Percentiles rank a stretch among this genome's conserved stretches.
Conservation (phyloP, 2,113 vertebrate species). For the Columba livia region DNA sequence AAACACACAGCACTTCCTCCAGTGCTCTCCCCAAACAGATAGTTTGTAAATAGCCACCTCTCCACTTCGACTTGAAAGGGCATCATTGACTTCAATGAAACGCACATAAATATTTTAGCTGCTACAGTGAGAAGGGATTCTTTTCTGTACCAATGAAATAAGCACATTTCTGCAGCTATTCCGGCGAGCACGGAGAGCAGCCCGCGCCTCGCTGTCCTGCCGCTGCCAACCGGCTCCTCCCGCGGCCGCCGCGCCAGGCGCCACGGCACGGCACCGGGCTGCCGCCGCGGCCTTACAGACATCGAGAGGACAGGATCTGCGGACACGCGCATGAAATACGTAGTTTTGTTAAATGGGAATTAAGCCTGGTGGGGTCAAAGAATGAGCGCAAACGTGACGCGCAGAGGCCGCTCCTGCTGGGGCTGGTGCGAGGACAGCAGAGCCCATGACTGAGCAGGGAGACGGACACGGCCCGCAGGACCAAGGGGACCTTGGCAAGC, state of each 20-base stretch:
- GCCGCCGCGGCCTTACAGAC: neutral
- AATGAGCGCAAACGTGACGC: neutral
- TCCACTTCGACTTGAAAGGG: slow-evolving; percentile 52
- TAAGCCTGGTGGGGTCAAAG: neutral
- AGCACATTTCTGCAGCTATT: slow-evolving; percentile 35
- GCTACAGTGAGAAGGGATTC: slow-evolving; percentile 27
- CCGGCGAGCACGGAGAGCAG: neutral
- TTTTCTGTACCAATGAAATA: slow-evolving; percentile 40
- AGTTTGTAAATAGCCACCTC: slow-evolving; percentile 39
- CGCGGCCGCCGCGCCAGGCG: neutral
- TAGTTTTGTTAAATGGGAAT: neutral
- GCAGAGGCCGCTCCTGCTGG: neutral
- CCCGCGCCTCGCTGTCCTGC: slow-evolving; percentile 7
- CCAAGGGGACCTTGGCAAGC: slow-evolving; percentile 13
- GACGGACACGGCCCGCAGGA: neutral
- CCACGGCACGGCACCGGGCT: neutral
- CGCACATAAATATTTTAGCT: slow-evolving; percentile 59
- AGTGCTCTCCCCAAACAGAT: neutral
- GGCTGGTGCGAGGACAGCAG: neutral
- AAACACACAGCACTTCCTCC: neutral
- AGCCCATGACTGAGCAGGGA: neutral
- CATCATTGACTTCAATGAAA: slow-evolving; percentile 56
- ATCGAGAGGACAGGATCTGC: neutral
- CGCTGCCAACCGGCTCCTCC: slow-evolving; percentile 51
- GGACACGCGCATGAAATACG: neutral